Evolutionary conservation across 2,888 invertebrate species (phyloP).

Genomic region (Pachydiplax longipennis): DNA sequence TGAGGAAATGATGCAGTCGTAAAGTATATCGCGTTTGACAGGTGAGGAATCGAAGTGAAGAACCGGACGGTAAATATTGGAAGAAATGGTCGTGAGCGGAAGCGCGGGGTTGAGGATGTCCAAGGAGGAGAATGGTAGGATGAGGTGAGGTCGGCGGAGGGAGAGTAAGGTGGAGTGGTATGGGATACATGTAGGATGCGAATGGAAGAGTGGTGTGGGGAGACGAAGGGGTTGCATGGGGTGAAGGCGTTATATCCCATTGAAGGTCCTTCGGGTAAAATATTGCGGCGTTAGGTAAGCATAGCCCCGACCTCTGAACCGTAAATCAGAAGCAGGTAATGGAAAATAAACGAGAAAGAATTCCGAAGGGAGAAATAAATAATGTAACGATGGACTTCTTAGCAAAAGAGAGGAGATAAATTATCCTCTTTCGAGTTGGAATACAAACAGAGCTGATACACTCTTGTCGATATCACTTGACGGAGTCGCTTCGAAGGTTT

Average conservation of each 20-base stretch:
- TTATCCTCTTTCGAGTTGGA: background rate
- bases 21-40: conserved; percentile 29
- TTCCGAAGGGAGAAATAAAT: conserved; percentile 9
- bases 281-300: conserved; percentile 31
- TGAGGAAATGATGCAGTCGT: background rate
- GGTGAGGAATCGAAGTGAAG: conserved; percentile 32
- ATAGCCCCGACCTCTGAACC: conserved; percentile 25
- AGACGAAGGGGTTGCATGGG: background rate
- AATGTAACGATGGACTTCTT: background rate
- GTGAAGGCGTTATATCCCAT: conserved; percentile 28
- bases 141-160: background rate
- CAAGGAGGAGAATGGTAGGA: background rate
- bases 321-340: conserved; percentile 35
- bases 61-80: conserved; percentile 34
- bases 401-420: background rate
- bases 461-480: background rate
- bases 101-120: background rate
- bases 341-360: conserved; percentile 18
- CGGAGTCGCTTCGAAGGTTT: no score
- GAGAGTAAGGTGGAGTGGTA: background rate
- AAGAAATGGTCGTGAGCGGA: conserved; percentile 2
- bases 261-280: conserved; percentile 18
- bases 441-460: background rate
- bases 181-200: background rate
- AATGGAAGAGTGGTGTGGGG: background rate